phyloP scores from a whole-genome alignment of 2,888 invertebrate genomes.

The Oscheius sp. region DNA sequence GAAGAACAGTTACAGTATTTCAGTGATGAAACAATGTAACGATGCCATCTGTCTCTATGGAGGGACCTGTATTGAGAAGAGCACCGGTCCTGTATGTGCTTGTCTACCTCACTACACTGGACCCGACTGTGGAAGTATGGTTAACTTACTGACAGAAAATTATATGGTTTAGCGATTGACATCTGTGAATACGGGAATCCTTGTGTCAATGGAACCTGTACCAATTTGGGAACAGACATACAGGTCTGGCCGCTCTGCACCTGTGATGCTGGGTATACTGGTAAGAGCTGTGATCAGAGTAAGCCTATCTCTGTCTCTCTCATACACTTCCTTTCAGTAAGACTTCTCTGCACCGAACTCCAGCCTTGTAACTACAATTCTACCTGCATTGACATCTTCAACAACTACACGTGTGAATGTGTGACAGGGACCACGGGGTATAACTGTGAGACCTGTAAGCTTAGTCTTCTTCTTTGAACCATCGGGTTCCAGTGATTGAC shows the following conservation, averaged over 20 bases:
- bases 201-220: conserved; percentile 47
- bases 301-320: not conserved
- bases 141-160: not conserved
- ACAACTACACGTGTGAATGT: conserved; percentile 46
- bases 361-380: conserved; percentile 45
- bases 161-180: conserved; percentile 12
- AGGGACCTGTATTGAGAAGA: conserved; percentile 41
- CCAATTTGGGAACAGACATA: conserved; percentile 31
- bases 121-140: conserved; percentile 35
- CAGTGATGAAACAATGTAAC: not conserved
- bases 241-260: conserved; percentile 38
- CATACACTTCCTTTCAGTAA: conserved; percentile 26
- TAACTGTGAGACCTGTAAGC: conserved; percentile 43
- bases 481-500: not conserved
- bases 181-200: conserved; percentile 46
- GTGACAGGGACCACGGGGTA: conserved; percentile 31
- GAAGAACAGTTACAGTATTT: not conserved
- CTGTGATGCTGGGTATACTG: conserved; percentile 50
- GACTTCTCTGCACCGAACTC: conserved; percentile 38
- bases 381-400: conserved; percentile 36
- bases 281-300: conserved; percentile 47
- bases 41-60: conserved; percentile 25
- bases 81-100: conserved; percentile 39
- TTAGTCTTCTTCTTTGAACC: not conserved
- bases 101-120: conserved; percentile 44